Conservation (phyloP, 2,797 vertebrate genomes). For the Miichthys miiuy region DNA sequence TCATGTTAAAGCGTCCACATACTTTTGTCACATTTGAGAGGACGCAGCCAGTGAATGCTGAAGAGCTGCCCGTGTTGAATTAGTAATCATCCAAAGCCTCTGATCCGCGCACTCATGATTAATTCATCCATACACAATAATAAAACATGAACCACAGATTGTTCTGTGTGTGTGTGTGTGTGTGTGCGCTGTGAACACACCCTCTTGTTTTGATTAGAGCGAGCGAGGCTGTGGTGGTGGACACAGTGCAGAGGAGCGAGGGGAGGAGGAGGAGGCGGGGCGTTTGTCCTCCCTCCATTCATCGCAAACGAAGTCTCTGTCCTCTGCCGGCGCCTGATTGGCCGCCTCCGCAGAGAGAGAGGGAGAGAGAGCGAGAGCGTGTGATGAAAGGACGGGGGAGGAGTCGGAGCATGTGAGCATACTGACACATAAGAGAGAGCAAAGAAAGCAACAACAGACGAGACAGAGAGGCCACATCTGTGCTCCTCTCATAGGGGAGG, state of each 20-base stretch:
- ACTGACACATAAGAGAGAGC: slow-evolving; percentile 69
- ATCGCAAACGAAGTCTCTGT: slow-evolving; percentile 55
- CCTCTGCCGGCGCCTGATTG: slow-evolving; percentile 61
- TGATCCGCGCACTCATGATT: slow-evolving; percentile 57
- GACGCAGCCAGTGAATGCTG: background rate
- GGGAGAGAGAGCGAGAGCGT: slow-evolving; percentile 18
- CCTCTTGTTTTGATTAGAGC: slow-evolving; percentile 64
- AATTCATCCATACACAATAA: slow-evolving; percentile 58
- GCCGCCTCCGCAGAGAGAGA: slow-evolving; percentile 30
- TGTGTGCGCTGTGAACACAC: slow-evolving; percentile 37
- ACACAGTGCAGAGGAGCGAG: slow-evolving; percentile 19
- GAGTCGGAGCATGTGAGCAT: slow-evolving; percentile 70
- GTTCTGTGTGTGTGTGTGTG: slow-evolving; percentile 29
- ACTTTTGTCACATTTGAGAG: background rate
- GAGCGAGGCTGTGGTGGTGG: slow-evolving; percentile 17
- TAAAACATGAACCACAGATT: slow-evolving; percentile 40
- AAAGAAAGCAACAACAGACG: slow-evolving; percentile 52
- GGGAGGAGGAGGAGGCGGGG: slow-evolving; percentile 47
- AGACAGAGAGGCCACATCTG: slow-evolving; percentile 33
- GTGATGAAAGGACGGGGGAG: slow-evolving; percentile 59
- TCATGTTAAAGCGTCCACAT: background rate
- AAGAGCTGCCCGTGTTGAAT: slow-evolving; percentile 38
- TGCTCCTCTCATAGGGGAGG: slow-evolving; percentile 19
- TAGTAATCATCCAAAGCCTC: slow-evolving; percentile 47
- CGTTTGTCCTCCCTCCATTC: slow-evolving; percentile 61